phyloP scores from a whole-genome alignment of 64 coral and sea anemone species.

The Catalaphyllia jardinei region DNA sequence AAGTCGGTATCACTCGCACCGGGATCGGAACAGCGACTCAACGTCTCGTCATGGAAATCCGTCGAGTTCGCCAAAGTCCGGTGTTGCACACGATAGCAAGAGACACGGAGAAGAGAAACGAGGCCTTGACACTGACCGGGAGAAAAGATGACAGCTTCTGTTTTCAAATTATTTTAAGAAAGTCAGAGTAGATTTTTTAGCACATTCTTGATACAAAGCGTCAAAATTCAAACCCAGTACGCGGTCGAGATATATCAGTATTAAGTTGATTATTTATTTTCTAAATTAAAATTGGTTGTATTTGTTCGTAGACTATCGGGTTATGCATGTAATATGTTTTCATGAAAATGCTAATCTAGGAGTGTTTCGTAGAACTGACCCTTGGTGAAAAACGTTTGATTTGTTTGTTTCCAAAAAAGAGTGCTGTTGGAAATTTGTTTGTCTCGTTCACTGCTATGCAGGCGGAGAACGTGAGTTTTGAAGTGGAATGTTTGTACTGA shows the following conservation, averaged over 20 bases:
- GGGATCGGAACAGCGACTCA: conserved; percentile 47
- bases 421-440: background rate
- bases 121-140: background rate
- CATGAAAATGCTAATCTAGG: background rate
- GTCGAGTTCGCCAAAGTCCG: conserved; percentile 5
- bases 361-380: background rate
- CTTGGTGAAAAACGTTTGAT: background rate
- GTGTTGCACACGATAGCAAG: background rate
- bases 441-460: conserved; percentile 13
- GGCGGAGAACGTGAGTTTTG: background rate
- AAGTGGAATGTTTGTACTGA: conserved; percentile 13
- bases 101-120: conserved; percentile 30
- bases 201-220: background rate
- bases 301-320: background rate
- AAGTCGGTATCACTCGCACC: conserved; percentile 60
- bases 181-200: background rate
- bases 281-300: background rate
- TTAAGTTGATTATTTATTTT: conserved; percentile 37
- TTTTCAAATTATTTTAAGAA: background rate
- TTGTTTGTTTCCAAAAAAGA: background rate
- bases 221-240: background rate
- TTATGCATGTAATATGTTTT: background rate
- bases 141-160: conserved; percentile 44
- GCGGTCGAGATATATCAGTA: background rate
- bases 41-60: conserved; percentile 14